phyloP scores from a whole-genome alignment of 2,113 vertebrate genomes.

The Gopherus evgoodei region DNA sequence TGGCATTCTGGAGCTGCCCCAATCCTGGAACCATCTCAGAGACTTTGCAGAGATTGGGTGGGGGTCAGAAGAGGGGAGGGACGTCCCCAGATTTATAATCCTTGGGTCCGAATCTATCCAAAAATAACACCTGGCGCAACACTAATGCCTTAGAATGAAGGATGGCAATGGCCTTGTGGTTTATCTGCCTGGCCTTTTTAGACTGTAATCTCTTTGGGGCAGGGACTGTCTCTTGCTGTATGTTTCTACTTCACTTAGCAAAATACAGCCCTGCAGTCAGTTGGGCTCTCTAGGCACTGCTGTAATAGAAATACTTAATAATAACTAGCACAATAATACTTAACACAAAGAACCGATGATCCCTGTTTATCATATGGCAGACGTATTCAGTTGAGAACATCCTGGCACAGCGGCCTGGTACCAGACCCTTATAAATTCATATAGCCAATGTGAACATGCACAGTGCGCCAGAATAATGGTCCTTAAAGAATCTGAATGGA shows the following conservation, averaged over 20 bases:
- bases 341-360: background rate
- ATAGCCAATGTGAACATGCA: background rate
- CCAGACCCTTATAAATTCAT: background rate
- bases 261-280: background rate
- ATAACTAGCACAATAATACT: background rate
- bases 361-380: background rate
- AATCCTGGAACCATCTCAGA: background rate
- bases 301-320: background rate
- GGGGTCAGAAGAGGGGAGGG: background rate
- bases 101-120: background rate
- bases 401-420: background rate
- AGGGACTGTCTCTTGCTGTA: background rate
- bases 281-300: background rate
- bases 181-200: background rate
- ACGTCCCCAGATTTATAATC: background rate
- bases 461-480: background rate
- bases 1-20: background rate
- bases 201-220: background rate
- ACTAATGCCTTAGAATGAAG: background rate
- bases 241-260: fast-evolving
- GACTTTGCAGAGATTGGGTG: background rate
- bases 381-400: background rate
- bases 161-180: background rate
- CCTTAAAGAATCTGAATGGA: background rate
- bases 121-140: background rate